Evolutionary conservation across 1,140 invertebrate species (phyloP).

Genomic region (Drosophila paulistorum): DNA sequence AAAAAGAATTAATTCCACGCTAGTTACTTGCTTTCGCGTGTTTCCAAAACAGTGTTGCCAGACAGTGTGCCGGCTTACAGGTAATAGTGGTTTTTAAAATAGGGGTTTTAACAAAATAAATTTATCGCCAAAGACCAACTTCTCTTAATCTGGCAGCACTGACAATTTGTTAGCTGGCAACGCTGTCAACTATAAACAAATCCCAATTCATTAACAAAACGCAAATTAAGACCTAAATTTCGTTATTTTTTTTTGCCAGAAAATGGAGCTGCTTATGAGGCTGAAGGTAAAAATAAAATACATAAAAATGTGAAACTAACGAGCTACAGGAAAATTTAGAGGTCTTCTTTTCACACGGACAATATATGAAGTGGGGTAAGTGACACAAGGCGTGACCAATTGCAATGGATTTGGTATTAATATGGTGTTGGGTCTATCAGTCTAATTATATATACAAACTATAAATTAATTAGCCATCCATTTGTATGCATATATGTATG

Average conservation of each 20-base stretch:
- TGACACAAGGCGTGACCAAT: conserved; percentile 12
- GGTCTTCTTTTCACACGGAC: conserved; percentile 1
- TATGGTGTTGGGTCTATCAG: background rate
- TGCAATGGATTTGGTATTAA: conserved; percentile 4
- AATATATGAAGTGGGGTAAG: conserved; percentile 1
- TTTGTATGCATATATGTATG: background rate
- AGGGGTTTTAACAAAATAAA: background rate
- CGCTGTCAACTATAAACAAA: background rate
- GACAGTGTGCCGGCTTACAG: conserved; percentile 14
- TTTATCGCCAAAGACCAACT: background rate
- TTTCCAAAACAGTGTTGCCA: conserved; percentile 28
- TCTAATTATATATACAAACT: conserved; percentile 10
- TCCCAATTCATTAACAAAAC: conserved; percentile 8
- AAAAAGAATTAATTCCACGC: background rate
- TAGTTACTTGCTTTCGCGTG: conserved; percentile 41
- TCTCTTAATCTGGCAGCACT: background rate
- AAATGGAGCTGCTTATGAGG: conserved; percentile 1
- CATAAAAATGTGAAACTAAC: background rate
- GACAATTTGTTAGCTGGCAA: background rate
- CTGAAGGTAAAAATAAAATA: conserved; percentile 17
- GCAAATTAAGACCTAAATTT: background rate
- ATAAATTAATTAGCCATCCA: conserved; percentile 5
- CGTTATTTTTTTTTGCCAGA: background rate
- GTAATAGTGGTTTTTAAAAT: background rate
- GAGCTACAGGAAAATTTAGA: background rate